Base-by-base conservation (phyloP, 2,113 vertebrate species). In the Colistium nudipinnis region DNA sequence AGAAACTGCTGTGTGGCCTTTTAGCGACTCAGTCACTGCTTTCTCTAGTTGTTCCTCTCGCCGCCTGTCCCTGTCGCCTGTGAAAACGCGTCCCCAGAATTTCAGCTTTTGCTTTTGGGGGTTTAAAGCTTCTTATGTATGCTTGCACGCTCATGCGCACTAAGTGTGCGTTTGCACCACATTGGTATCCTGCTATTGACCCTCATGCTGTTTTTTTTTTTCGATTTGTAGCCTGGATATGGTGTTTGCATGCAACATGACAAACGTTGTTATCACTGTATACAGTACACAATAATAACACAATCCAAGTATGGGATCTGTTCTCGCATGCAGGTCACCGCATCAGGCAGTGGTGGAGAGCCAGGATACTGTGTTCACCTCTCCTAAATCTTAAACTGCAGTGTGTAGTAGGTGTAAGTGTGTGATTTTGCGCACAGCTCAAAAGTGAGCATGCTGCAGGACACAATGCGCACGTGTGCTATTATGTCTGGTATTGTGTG, bases 391-490 rank as follows among this genome's bases (percentile, higher is more conserved):
- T n/a, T 60, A 16, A n/a, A 0, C 1, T 13, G 4, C 1, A 43
- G 19, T 33, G 19, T 49, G 60, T 54, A 22, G 22, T 25, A n/a
- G n/a, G 25, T 43, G 45, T 47, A 14, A 44, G 48, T 31, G 9
- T 11, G 43, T 20, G 31, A 49, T 14, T 53, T 41, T 33, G 17
- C n/a, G n/a, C 49, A 64, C 19, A 19, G 2, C 16, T 36, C 25
- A 66, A 35, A 68, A 39, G 62, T 59, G 51, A 56, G 45, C 77
- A n/a, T 64, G 66, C 44, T 56, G 28, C 41, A 12, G 39, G 65
- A 57, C 61, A 41, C 38, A 36, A 25, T 41, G 47, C 59, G 33
- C 28, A 11, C 31, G 44, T 47, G 33, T 6, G 24, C 63, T 12
- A 25, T 25, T 69, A 48, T 65, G 60, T 4, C 28, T 48, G n/a